phyloP scores from a whole-genome alignment of 2,888 invertebrate genomes.

The Laspeyria flexula region DNA sequence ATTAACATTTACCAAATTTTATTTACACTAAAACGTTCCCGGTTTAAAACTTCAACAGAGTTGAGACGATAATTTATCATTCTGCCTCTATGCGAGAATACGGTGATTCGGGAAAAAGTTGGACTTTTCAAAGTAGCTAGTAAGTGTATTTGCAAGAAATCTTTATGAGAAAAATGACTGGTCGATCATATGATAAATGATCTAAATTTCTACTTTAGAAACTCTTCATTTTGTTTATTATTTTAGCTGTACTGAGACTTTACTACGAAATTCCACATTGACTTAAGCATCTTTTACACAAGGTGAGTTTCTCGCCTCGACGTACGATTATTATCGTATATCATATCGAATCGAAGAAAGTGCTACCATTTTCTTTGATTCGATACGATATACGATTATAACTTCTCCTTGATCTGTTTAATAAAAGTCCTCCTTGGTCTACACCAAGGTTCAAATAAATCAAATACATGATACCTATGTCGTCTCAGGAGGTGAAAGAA shows the following conservation, averaged over 20 bases:
- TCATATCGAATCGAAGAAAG: too few relatives aligned
- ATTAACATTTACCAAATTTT: conserved; percentile 36
- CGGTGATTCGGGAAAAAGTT: conserved; percentile 77
- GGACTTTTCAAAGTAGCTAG: conserved; percentile 60
- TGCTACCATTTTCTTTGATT: too few relatives aligned
- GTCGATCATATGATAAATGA: conserved; percentile 69
- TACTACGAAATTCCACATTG: too few relatives aligned
- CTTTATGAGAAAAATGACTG: conserved; percentile 71
- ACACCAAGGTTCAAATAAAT: too few relatives aligned
- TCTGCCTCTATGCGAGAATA: conserved; percentile 48
- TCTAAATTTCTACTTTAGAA: conserved; percentile 41
- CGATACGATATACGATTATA: too few relatives aligned
- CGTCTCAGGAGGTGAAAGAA: too few relatives aligned
- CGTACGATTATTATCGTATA: too few relatives aligned
- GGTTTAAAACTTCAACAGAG: conserved; percentile 46
- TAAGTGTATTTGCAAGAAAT: conserved; percentile 65
- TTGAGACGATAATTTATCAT: conserved; percentile 72
- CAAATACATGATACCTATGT: too few relatives aligned
- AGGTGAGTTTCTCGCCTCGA: too few relatives aligned
- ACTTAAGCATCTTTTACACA: too few relatives aligned
- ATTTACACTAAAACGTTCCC: conserved; percentile 56
- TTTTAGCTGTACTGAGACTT: background rate
- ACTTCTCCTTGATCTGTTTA: too few relatives aligned
- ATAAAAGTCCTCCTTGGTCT: too few relatives aligned
- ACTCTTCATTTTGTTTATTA: background rate